These are phyloP conservation scores for Bubo bubo DNA, from an alignment of 2,113 vertebrate genomes.

Conservation along the genomic window DNA sequence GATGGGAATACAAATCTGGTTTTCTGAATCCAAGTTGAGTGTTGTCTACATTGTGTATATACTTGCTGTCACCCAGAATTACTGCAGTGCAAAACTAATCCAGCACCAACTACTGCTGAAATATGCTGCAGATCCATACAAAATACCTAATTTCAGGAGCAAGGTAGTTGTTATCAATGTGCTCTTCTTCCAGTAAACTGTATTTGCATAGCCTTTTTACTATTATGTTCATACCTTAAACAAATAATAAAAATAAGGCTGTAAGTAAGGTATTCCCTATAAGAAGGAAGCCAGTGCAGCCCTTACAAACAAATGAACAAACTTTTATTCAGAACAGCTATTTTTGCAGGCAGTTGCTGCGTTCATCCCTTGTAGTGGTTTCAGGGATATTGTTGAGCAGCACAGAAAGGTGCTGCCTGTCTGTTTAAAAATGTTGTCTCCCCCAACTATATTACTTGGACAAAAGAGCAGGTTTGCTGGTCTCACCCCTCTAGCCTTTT, in stretches of 20 bases:
- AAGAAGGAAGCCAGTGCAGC: not conserved
- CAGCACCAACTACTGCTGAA: not conserved
- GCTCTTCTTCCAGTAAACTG: not conserved
- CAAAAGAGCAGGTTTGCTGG: not conserved
- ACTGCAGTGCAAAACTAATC: not conserved
- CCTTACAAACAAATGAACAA: not conserved
- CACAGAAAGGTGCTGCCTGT: not conserved
- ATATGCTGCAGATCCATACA: not conserved
- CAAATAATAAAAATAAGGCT: not conserved
- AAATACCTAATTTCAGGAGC: not conserved
- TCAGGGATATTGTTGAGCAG: not conserved
- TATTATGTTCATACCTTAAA: not conserved
- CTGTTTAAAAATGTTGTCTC: not conserved
- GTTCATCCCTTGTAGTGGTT: not conserved
- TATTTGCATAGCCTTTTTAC: not conserved
- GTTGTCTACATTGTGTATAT: not conserved
- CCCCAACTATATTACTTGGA: accelerated
- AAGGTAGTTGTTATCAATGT: not conserved
- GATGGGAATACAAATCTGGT: not conserved
- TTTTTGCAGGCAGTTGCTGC: not conserved
- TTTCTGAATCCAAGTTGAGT: not conserved
- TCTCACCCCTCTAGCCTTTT: not conserved
- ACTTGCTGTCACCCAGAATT: not conserved
- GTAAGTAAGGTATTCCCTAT: not conserved
- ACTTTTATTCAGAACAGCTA: not conserved